Evolutionary conservation across 2,113 vertebrate species (phyloP), one percentile per base, ranked within the genome.

Genomic region (Cheirogaleus medius): DNA sequence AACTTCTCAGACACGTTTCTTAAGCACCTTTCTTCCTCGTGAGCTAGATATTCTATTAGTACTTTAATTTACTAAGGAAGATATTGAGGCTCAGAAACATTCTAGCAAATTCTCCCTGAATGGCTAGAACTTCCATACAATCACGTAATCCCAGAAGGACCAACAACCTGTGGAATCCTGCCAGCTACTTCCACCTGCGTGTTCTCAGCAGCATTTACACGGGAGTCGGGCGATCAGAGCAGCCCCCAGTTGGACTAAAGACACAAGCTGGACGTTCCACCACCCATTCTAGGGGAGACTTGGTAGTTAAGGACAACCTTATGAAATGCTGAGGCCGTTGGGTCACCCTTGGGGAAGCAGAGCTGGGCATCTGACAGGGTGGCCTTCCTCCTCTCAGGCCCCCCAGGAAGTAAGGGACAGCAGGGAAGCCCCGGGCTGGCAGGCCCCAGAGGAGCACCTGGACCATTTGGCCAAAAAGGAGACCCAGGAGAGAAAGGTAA

Each of bases 361-460:
- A 58, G 18, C 27, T 8, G 14, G 9, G 6, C 20, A 6, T 66
- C 92, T 63, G 56, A 58, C 1, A 2, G 27, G 3, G 11, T 6
- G 23, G 11, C 52, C 25, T 91, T 21, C 88, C 56, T 97, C 25
- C 20, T 87, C 44, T 29, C 63, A 97, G 98, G 98, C 5, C 37
- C 15, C 49, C 21, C 6, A 29, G 97, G 97, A 27, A 0, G 25
- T 68, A 98, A 97, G 13, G 98, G 98, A 91, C 82, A 97, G 10
- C 86, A 1, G 27, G 98, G 98, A 76, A 89, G 34, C 56, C 68
- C 25, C 0, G 98, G 97, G 13, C 37, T 3, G 2, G 5, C 0
- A 49, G 98, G 98, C 2, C 39, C 3, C 78, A 64, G 1, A 18
- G 97, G 97, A 76, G 34, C 52, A 2, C 47, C 86, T 60, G 97